phyloP scores from a whole-genome alignment of 2,797 vertebrate species.

The Takifugu rubripes region DNA sequence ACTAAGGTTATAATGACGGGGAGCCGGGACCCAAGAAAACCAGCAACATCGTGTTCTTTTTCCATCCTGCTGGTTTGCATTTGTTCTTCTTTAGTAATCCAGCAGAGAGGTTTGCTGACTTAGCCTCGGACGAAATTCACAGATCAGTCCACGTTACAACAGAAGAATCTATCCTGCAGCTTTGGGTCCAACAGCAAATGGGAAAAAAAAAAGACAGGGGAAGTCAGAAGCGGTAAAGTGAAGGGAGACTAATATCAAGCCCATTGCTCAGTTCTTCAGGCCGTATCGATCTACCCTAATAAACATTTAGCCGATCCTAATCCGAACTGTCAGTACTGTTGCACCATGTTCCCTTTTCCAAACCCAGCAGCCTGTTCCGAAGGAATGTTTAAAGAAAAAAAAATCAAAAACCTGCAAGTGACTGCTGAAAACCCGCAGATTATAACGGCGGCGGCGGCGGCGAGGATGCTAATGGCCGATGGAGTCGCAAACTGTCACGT shows the following conservation, averaged over 20 bases:
- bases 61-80: conserved; percentile 49
- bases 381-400: too few species aligned
- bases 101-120: conserved; percentile 51
- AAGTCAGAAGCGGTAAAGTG: conserved; percentile 34
- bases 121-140: conserved; percentile 56
- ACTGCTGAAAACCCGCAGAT: conserved; percentile 32
- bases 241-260: conserved; percentile 71
- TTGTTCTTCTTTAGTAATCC: conserved; percentile 32
- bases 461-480: conserved; percentile 58
- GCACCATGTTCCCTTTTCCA: conserved; percentile 63
- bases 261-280: conserved; percentile 66
- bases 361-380: not conserved
- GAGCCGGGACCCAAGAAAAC: conserved; percentile 61
- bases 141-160: conserved; percentile 50
- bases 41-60: conserved; percentile 44
- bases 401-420: conserved; percentile 28
- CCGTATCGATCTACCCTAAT: conserved; percentile 69
- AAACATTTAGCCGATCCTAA: conserved; percentile 75
- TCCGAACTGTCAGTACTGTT: conserved; percentile 71
- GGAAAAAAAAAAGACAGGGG: conserved; percentile 36
- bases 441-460: conserved; percentile 16
- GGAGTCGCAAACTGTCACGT: conserved; percentile 48
- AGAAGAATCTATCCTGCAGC: conserved; percentile 46
- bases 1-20: conserved; percentile 71
- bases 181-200: conserved; percentile 33